A percentile compares a stretch with the other conserved stretches of the same genome.
Conservation (phyloP, 2,888 invertebrate genomes). For the Drosophila siamana region DNA sequence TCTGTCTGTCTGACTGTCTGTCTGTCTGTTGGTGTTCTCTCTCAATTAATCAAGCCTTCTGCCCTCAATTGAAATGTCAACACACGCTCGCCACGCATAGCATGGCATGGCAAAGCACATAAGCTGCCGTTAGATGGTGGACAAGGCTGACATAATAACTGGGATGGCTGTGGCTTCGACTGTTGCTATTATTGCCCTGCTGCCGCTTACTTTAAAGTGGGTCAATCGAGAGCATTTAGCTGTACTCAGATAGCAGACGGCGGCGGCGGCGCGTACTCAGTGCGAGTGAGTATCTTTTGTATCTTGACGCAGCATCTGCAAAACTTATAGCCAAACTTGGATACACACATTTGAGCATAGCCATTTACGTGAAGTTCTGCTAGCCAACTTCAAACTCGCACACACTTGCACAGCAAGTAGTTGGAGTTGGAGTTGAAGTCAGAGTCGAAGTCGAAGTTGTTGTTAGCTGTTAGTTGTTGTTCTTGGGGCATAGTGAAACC, state of each 20-base stretch:
- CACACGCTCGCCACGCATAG: slow-evolving; percentile 26
- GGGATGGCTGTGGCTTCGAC: slow-evolving; percentile 25
- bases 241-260: slow-evolving; percentile 29
- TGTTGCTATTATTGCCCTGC: slow-evolving; percentile 24
- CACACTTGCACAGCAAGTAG: slow-evolving; percentile 8
- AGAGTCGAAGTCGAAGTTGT: too few relatives aligned
- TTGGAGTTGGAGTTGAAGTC: slow-evolving; percentile 37
- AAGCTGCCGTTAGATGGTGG: slow-evolving; percentile 41
- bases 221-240: slow-evolving; percentile 74
- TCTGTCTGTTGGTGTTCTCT: too few relatives aligned
- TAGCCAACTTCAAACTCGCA: slow-evolving; percentile 6
- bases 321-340: slow-evolving; percentile 56
- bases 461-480: neutral
- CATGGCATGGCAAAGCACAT: too few relatives aligned
- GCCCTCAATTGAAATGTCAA: slow-evolving; percentile 77
- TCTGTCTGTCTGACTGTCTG: too few relatives aligned
- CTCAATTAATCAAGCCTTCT: slow-evolving; percentile 61
- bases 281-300: slow-evolving; percentile 37
- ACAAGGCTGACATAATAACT: slow-evolving; percentile 67
- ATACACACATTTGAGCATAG: slow-evolving; percentile 62
- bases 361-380: slow-evolving; percentile 63
- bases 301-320: slow-evolving; percentile 63
- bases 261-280: neutral
- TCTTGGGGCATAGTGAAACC: slow-evolving; percentile 42
- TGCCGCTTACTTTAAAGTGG: slow-evolving; percentile 61